Percentiles rank a stretch among this genome's conserved stretches.
Conservation (phyloP, 2,113 vertebrate species). For the Formicarius rufipectus region DNA sequence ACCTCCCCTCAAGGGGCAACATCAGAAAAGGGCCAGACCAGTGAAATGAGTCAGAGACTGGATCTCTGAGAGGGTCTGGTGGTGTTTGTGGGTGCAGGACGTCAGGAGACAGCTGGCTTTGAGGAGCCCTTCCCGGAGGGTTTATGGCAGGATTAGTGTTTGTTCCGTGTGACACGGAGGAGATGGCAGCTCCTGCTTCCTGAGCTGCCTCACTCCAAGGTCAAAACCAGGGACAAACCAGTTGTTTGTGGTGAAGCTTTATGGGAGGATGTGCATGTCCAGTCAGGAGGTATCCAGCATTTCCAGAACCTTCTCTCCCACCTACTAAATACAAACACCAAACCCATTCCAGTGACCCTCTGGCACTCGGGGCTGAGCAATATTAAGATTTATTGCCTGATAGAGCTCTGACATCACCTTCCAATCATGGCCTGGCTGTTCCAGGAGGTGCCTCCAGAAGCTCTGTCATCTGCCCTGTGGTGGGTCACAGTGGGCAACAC, state of each 20-base stretch:
- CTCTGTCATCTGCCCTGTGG: background rate
- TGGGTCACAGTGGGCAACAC: background rate
- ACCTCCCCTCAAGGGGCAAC: rapidly evolving
- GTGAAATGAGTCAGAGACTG: background rate
- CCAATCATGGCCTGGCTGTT: background rate
- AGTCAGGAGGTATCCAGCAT: background rate
- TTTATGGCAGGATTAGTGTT: background rate
- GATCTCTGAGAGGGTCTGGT: background rate
- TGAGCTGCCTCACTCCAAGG: background rate
- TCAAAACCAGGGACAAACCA: background rate
- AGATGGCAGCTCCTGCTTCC: background rate
- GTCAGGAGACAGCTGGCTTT: background rate
- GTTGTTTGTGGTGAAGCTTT: background rate
- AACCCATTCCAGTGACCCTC: background rate
- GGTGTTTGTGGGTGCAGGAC: background rate
- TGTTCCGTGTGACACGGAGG: background rate
- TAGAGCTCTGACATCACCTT: background rate
- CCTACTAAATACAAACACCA: background rate
- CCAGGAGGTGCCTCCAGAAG: background rate
- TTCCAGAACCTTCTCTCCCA: background rate
- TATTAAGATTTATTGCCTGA: background rate
- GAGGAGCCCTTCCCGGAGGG: background rate
- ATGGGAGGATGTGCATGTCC: background rate
- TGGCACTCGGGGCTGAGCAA: background rate
- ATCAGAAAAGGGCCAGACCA: background rate